Conservation (phyloP, 92 coral and sea anemone genomes). For the Heteractis magnifica region DNA sequence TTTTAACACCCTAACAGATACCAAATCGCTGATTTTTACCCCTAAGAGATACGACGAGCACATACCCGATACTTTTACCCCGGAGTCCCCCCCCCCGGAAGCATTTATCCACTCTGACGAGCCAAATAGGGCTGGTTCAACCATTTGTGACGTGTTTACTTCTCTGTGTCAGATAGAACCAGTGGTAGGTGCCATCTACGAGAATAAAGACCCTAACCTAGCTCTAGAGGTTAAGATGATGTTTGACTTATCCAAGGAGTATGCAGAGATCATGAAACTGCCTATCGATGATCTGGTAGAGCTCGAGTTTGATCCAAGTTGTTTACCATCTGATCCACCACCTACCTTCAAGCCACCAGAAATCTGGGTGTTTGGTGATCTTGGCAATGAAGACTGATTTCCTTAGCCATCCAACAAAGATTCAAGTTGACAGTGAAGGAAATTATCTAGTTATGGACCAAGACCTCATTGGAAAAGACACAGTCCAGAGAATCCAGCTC, state of each 20-base stretch:
- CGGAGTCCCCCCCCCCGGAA: no score
- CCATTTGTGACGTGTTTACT: slow-evolving; percentile 36
- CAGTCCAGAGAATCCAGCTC: slow-evolving; percentile 75
- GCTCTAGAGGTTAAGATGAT: slow-evolving; percentile 57
- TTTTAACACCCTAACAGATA: no score
- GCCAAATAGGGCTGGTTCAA: slow-evolving; percentile 27
- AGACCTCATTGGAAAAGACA: slow-evolving; percentile 60
- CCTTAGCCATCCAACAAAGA: slow-evolving; percentile 69
- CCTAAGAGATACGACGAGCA: no score
- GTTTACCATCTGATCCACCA: slow-evolving; percentile 41
- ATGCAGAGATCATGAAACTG: slow-evolving; percentile 45
- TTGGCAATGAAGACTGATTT: slow-evolving; percentile 78
- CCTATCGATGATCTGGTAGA: slow-evolving; percentile 47
- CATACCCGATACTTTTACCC: no score
- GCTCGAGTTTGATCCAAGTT: slow-evolving; percentile 51
- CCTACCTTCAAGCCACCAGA: slow-evolving; percentile 65
- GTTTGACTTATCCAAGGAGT: slow-evolving; percentile 66
- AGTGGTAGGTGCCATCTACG: slow-evolving; percentile 52
- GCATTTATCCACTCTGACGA: slow-evolving; percentile 67
- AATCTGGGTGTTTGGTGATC: slow-evolving; percentile 93
- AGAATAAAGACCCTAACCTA: slow-evolving; percentile 42
- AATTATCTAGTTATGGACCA: slow-evolving; percentile 82
- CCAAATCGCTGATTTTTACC: no score
- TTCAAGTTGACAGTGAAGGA: slow-evolving; percentile 69
- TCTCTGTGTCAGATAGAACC: slow-evolving; percentile 45